Base-by-base conservation (phyloP, 1,140 invertebrate species). In the Diabrotica undecimpunctata region DNA sequence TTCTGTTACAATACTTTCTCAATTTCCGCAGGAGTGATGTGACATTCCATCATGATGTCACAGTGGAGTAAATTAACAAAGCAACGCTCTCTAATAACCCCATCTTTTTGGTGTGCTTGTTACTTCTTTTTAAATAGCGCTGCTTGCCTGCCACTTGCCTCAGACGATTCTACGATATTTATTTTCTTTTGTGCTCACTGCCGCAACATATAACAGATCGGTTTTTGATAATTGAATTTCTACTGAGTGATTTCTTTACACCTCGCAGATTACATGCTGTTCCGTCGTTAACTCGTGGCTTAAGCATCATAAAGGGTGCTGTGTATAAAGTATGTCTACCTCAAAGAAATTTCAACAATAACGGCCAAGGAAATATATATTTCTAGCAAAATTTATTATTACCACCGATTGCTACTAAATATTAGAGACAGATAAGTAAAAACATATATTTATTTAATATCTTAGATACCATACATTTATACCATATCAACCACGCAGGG, bases 1-100 rank as follows among this genome's bases (percentile, higher is more conserved):
- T 69, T 67, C 73, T 71, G 72, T 76, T 76, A 78, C 75, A 78
- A 78, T 76, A 76, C 77, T 77, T 78, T 78, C 75, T 77, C 77
- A 78, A 78, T 78, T 78, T 78, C 77, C 77, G 75, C 71, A 70
- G 71, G 71, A 72, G 69, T 75, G 74, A 75, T 75, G 75, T 77
- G 75, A 75, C 75, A 78, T 78, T 77, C 73, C 75, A 78, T 78
- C 77, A 77, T 73, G 71, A 72, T 72, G 72, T 72, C 73, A 76
- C 74, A 68, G 64, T 66, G 67, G 74, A 78, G 76, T 76, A 78
- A 78, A 78, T 77, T 78, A 77, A 77, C 75, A 76, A 75, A 77
- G 74, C 72, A 70, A 70, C 73, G 66, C 62, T 69, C 72, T 75
- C 70, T 74, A 74, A 76, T 71, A 73, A 73, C 69, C 63, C 66